Conservation (phyloP, 2,888 invertebrate species). For the Mesodorylaimus sp. region DNA sequence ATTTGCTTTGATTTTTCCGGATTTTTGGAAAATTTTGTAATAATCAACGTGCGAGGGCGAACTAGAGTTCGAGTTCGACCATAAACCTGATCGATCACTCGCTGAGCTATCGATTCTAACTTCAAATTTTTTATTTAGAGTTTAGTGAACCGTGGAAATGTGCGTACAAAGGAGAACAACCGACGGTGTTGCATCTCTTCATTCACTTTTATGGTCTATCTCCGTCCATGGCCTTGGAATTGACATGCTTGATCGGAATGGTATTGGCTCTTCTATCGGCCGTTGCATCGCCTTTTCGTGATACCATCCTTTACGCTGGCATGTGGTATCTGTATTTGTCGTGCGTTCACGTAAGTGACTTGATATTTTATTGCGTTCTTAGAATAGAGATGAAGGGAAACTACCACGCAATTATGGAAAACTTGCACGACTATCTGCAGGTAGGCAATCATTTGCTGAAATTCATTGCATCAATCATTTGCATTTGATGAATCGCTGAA, state of each 20-base stretch:
- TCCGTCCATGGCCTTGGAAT: slow-evolving; percentile 48
- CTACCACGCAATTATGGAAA: too few relatives aligned
- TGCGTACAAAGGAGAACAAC: slow-evolving; percentile 33
- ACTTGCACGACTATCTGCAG: too few relatives aligned
- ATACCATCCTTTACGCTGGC: slow-evolving; percentile 43
- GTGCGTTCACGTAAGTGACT: slow-evolving; percentile 42
- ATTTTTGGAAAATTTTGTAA: too few relatives aligned
- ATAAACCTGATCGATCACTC: too few relatives aligned
- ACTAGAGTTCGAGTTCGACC: too few relatives aligned
- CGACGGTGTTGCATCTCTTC: slow-evolving; percentile 48
- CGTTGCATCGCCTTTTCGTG: slow-evolving; percentile 29
- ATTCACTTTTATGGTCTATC: slow-evolving; percentile 47
- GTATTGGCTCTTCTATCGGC: slow-evolving; percentile 47
- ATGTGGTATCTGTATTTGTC: slow-evolving; percentile 54
- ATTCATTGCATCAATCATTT: too few relatives aligned
- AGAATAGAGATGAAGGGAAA: not conserved
- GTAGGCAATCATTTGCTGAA: too few relatives aligned
- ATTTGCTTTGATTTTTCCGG: slow-evolving; percentile 1
- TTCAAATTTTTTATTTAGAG: too few relatives aligned
- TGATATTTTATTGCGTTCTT: not conserved
- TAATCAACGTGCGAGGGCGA: too few relatives aligned
- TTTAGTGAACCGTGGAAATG: not conserved
- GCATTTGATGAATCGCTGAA: too few relatives aligned
- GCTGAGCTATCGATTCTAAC: too few relatives aligned
- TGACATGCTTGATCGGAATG: slow-evolving; percentile 46